These are phyloP conservation scores for Anoura caudifer DNA, from an alignment of 2,113 vertebrate species.

Conservation along the genomic window DNA sequence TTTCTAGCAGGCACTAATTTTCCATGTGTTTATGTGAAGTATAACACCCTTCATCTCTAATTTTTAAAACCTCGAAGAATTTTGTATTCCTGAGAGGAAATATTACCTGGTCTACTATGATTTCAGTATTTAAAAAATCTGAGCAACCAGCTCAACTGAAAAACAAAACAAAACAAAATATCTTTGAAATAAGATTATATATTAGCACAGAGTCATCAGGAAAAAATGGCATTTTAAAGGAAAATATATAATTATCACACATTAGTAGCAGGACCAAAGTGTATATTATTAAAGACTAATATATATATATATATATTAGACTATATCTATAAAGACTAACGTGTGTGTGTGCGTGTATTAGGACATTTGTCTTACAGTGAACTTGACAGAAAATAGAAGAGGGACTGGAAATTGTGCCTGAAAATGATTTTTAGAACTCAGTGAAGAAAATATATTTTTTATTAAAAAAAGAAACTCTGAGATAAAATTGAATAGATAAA, in stretches of 20 bases:
- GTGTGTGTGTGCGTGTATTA: background rate
- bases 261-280: constrained; percentile 60
- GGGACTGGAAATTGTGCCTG: background rate
- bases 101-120: background rate
- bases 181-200: constrained; percentile 29
- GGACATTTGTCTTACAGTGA: background rate
- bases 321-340: too few relatives aligned
- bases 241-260: constrained; percentile 17
- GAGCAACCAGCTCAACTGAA: constrained; percentile 40
- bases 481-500: constrained; percentile 16
- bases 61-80: constrained; percentile 19
- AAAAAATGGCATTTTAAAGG: constrained; percentile 46
- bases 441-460: background rate
- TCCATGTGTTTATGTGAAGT: background rate
- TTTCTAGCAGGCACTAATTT: constrained; percentile 8
- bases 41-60: constrained; percentile 38
- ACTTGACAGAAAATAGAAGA: background rate
- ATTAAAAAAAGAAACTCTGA: background rate
- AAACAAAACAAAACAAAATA: background rate
- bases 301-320: too few relatives aligned
- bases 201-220: constrained; percentile 4
- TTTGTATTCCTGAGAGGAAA: constrained; percentile 54
- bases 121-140: background rate
- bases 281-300: background rate
- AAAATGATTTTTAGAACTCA: constrained; percentile 41